Conservation (phyloP, 2,888 invertebrate genomes). For the Orchesella flavescens region DNA sequence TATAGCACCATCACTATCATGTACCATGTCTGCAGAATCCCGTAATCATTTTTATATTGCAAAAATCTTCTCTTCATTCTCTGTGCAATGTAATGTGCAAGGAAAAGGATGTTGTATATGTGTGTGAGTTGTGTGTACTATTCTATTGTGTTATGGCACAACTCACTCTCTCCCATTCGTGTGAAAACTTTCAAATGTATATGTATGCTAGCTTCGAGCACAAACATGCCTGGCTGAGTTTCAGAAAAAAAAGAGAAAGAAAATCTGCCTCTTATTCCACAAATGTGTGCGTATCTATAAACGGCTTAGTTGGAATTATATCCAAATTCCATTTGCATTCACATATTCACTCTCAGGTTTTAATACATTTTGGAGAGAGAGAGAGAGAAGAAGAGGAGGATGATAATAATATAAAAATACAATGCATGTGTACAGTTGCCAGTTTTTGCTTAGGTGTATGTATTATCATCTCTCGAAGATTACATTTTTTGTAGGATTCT, state of each 20-base stretch:
- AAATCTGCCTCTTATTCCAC: not conserved
- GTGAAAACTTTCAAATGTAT: not conserved
- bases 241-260: slow-evolving; percentile 13
- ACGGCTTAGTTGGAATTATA: not conserved
- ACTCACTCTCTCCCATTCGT: too few species aligned
- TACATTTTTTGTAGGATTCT: slow-evolving; percentile 32
- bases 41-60: too few species aligned
- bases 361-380: too few species aligned
- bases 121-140: too few species aligned
- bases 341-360: not conserved
- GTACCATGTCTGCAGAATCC: too few species aligned
- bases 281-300: not conserved
- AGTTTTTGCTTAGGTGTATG: slow-evolving; percentile 32
- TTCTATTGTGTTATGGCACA: too few species aligned
- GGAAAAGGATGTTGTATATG: too few species aligned
- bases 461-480: slow-evolving; percentile 33
- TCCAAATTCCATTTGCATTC: slow-evolving; percentile 35
- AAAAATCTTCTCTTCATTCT: too few species aligned
- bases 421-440: slow-evolving; percentile 33
- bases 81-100: too few species aligned
- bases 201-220: slow-evolving; percentile 25
- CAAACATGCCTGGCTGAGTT: slow-evolving; percentile 25
- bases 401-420: slow-evolving; percentile 21
- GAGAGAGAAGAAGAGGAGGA: not conserved
- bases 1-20: too few species aligned